Conservation (phyloP, 2,888 invertebrate species). For the Rhopalosiphum nymphaeae region DNA sequence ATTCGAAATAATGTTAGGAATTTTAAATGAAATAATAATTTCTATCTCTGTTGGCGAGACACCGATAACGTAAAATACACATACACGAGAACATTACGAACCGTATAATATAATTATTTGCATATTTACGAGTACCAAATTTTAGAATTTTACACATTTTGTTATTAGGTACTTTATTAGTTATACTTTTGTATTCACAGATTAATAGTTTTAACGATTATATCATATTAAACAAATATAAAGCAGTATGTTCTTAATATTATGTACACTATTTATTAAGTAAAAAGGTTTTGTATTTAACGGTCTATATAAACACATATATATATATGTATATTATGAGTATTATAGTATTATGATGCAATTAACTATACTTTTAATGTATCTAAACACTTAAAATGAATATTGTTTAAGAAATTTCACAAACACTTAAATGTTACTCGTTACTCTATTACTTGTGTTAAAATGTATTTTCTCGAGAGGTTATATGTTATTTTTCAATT, state of each 20-base stretch:
- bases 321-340: background rate
- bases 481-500: background rate
- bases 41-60: background rate
- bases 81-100: background rate
- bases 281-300: background rate
- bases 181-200: background rate
- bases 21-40: background rate
- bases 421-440: background rate
- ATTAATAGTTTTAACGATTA: background rate
- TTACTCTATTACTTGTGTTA: background rate
- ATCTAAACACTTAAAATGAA: background rate
- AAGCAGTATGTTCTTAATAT: background rate
- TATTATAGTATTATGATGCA: background rate
- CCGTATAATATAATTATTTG: background rate
- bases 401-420: background rate
- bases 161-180: background rate
- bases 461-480: background rate
- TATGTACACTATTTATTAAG: background rate
- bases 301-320: background rate
- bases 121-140: background rate
- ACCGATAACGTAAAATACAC: background rate
- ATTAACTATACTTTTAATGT: constrained; percentile 7
- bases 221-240: background rate
- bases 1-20: background rate
- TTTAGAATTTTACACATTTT: background rate